A percentile compares a stretch with the other conserved stretches of the same genome.
Evolutionary conservation across 1,140 invertebrate species (phyloP).

Genomic region (Drosophila hydei): DNA sequence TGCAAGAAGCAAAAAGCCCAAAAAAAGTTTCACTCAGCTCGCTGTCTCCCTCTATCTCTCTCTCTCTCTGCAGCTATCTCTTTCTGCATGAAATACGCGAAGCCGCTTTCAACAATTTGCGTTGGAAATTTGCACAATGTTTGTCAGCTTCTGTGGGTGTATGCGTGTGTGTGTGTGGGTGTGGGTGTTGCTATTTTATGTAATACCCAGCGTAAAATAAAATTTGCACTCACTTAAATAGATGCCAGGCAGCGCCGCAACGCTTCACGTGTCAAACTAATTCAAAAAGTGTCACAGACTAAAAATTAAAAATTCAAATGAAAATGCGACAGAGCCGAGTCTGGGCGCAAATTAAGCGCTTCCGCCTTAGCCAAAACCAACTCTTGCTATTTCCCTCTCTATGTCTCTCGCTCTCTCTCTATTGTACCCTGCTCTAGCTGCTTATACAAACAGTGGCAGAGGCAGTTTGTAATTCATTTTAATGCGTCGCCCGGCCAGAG

Average conservation of each 20-base stretch:
- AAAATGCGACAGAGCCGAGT: slow-evolving; percentile 56
- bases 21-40: slow-evolving; percentile 15
- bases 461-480: slow-evolving; percentile 64
- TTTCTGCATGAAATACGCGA: slow-evolving; percentile 57
- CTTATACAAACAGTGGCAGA: neutral
- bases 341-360: slow-evolving; percentile 71
- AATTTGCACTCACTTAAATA: slow-evolving; percentile 78
- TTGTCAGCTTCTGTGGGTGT: slow-evolving; percentile 42
- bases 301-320: slow-evolving; percentile 80
- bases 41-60: slow-evolving; percentile 12
- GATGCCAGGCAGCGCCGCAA: slow-evolving; percentile 53
- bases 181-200: slow-evolving; percentile 49
- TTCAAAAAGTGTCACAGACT: slow-evolving; percentile 71
- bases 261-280: slow-evolving; percentile 67
- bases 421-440: slow-evolving; percentile 9
- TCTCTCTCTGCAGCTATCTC: slow-evolving; percentile 16
- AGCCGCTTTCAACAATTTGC: slow-evolving; percentile 68
- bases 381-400: neutral
- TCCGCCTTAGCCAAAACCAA: slow-evolving; percentile 30
- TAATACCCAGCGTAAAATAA: slow-evolving; percentile 51
- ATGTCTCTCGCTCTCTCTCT: neutral
- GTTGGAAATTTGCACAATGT: slow-evolving; percentile 76
- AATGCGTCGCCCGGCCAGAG: slow-evolving; percentile 42
- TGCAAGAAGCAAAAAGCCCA: slow-evolving; percentile 31
- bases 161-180: slow-evolving; percentile 21